phyloP scores from a whole-genome alignment of 2,797 vertebrate species.

The Onychomys torridus region DNA sequence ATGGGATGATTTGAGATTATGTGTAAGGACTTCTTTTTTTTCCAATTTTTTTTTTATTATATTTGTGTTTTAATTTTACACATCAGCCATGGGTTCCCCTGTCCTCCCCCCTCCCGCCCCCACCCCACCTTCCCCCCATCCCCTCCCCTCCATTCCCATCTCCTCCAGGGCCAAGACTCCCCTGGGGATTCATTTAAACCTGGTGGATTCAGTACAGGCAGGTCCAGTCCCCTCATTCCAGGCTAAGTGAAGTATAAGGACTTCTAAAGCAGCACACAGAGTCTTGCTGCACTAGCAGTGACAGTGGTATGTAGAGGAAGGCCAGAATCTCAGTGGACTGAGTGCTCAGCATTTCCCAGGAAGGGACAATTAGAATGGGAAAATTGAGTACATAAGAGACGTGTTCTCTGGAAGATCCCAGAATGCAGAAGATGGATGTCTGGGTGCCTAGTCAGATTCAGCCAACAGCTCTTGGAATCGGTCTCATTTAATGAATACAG shows the following conservation, averaged over 20 bases:
- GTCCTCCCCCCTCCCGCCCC: too few relatives aligned
- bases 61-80: too few relatives aligned
- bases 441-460: background rate
- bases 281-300: fast-evolving
- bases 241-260: too few relatives aligned
- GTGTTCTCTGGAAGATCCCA: background rate
- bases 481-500: constrained; percentile 15
- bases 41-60: too few relatives aligned
- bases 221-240: too few relatives aligned
- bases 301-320: background rate
- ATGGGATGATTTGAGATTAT: background rate
- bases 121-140: too few relatives aligned
- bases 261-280: background rate
- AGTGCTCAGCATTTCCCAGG: background rate
- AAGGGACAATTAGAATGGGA: background rate
- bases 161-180: too few relatives aligned
- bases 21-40: background rate
- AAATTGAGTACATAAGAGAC: background rate
- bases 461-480: background rate
- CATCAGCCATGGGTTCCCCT: too few relatives aligned
- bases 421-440: background rate
- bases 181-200: too few relatives aligned
- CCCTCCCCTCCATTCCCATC: too few relatives aligned
- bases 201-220: too few relatives aligned
- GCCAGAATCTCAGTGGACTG: background rate